phyloP scores from a whole-genome alignment of 35 echinoderm and acorn worm species.

The Heliocidaris erythrogramma region DNA sequence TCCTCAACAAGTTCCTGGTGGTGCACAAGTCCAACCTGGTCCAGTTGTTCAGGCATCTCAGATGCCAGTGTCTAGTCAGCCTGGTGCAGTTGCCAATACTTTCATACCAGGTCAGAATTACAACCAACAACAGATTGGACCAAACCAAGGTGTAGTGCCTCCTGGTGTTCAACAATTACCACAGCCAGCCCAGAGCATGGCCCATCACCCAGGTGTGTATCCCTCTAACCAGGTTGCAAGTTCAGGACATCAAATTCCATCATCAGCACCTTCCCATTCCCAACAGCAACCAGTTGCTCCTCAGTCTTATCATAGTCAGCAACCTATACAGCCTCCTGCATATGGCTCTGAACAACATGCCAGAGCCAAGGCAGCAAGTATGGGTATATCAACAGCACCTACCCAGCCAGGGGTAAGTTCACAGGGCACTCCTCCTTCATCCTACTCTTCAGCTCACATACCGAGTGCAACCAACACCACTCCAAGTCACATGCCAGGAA shows the following conservation, averaged over 20 bases:
- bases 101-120: background rate
- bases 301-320: background rate
- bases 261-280: background rate
- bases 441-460: slow-evolving; percentile 33
- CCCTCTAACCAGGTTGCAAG: background rate
- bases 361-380: slow-evolving; percentile 36
- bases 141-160: background rate
- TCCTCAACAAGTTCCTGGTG: background rate
- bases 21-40: slow-evolving; percentile 9
- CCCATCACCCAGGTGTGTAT: background rate
- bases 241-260: slow-evolving; percentile 39
- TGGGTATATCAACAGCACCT: background rate
- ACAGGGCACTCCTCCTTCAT: background rate
- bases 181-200: background rate
- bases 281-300: background rate
- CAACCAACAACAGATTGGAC: slow-evolving; percentile 4
- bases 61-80: background rate
- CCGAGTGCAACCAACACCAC: slow-evolving; percentile 36
- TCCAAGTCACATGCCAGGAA: background rate
- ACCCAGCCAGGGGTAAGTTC: background rate
- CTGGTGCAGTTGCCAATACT: background rate
- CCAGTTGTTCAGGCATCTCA: background rate
- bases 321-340: slow-evolving; percentile 9
- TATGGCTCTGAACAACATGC: slow-evolving; percentile 43
- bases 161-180: background rate